Evolutionary conservation across 2,888 invertebrate genomes (phyloP).

Genomic region (Liopterus haemorrhoidalis): DNA sequence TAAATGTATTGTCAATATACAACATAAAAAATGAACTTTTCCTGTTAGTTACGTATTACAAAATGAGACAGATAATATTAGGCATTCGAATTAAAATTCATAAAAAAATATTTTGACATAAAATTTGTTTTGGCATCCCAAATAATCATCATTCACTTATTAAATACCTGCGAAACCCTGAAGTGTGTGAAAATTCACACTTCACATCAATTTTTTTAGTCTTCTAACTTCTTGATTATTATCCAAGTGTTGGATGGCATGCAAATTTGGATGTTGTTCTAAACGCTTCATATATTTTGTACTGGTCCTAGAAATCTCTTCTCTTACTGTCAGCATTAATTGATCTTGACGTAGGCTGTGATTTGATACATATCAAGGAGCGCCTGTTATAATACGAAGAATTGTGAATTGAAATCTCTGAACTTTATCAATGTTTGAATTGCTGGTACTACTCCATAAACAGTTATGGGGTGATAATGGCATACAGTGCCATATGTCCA

Average conservation of each 20-base stretch:
- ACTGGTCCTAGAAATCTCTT: not conserved
- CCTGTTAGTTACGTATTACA: too few species aligned
- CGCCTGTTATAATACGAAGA: not conserved
- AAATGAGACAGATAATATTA: too few species aligned
- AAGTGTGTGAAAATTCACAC: too few species aligned
- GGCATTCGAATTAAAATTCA: too few species aligned
- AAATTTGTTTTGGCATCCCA: too few species aligned
- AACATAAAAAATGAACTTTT: too few species aligned
- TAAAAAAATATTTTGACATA: too few species aligned
- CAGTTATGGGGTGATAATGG: too few species aligned
- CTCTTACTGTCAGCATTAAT: not conserved
- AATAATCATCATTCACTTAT: too few species aligned
- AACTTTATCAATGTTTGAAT: not conserved
- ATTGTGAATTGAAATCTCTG: slow-evolving; percentile 1
- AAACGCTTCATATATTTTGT: not conserved
- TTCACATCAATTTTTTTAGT: not conserved
- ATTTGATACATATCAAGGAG: too few species aligned
- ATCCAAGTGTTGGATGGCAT: not conserved
- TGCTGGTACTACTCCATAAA: not conserved
- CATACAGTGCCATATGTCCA: slow-evolving; percentile 4
- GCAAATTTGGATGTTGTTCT: not conserved
- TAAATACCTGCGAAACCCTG: too few species aligned
- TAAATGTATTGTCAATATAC: too few species aligned
- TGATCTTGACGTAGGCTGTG: not conserved
- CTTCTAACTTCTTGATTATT: not conserved